Base-by-base conservation (phyloP, 2,797 vertebrate species). In the Hyperoplus lanceolatus region DNA sequence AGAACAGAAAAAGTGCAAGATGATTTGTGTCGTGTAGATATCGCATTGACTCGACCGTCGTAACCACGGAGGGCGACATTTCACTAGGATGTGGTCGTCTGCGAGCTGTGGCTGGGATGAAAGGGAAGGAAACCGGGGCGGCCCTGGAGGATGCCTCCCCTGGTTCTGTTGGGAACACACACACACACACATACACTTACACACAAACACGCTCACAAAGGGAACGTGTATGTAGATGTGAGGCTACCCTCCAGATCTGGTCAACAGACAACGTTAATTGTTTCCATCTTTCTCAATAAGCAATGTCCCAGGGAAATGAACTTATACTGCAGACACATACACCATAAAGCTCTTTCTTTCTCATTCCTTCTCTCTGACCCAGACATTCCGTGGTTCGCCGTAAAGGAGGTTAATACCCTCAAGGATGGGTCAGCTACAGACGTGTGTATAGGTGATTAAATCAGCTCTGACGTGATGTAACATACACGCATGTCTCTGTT, bases 261-360 rank as follows among this genome's bases (percentile, higher is more conserved):
- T 12, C 57, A 79, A 6, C 90, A 94, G 89, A 93, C 90, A 81
- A 77, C 5, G 9, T 36, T 87, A 91, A 93, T 91, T 83, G 82
- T 58, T 92, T 90, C 88, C 89, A 92, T 89, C 56, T 63, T 18
- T 61, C 54, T 61, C 45, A 29, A 50, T 39, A 66, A 55, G 49
- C 59, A 38, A 16, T 41, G 41, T 57, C 54, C 75, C 18, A 45
- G 36, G 48, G 38, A 83, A 89, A 55, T 77, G 45, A 65, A 53
- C 69, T 77, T 62, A 61, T 54, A 70, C 16, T 56, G 15, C 70
- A 80, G 21, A 77, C 58, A 66, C 72, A 29, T 29, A 84, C 49
- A 65, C 43, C n/a, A 65, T 13, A 13, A 15, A 29, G 10, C 8
- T 8, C 61, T 45, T 69, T 61, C 56, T 66, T 79, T 15, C 14